A percentile compares a stretch with the other conserved stretches of the same genome.
phyloP scores from a whole-genome alignment of 2,888 invertebrate genomes.

The Hydrotaea cyrtoneurina region DNA sequence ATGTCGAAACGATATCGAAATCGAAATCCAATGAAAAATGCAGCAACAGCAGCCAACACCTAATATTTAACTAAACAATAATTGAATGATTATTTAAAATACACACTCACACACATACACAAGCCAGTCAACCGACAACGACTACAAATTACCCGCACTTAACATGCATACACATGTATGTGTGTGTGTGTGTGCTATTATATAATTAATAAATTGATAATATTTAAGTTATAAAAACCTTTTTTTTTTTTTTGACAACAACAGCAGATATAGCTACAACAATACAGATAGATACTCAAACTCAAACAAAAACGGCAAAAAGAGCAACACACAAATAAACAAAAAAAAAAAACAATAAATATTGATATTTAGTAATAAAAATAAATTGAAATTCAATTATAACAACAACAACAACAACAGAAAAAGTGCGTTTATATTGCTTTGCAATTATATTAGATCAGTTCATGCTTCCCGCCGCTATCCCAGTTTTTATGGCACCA shows the following conservation, averaged over 20 bases:
- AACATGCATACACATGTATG: background rate
- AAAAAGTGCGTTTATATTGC: constrained; percentile 18
- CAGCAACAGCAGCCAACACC: background rate
- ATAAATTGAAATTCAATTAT: constrained; percentile 45
- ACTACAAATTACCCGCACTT: no score
- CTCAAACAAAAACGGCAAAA: background rate
- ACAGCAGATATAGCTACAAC: background rate
- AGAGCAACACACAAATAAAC: constrained; percentile 15
- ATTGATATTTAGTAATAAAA: constrained; percentile 41
- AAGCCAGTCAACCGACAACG: background rate
- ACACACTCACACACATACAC: no score
- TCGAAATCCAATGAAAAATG: background rate
- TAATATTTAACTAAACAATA: constrained; percentile 56
- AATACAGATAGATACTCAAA: background rate
- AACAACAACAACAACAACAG: constrained; percentile 16
- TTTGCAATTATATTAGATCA: constrained; percentile 43
- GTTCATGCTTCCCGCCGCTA: background rate
- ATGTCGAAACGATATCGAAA: background rate
- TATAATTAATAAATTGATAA: constrained; percentile 39
- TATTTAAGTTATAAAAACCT: background rate
- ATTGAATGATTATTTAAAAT: constrained; percentile 35
- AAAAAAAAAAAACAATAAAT: constrained; percentile 26
- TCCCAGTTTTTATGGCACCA: no score
- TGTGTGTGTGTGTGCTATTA: background rate
- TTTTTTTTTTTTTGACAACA: background rate